These are phyloP conservation scores for Arion vulgaris DNA, from an alignment of 1,140 invertebrate genomes.

Conservation along the genomic window DNA sequence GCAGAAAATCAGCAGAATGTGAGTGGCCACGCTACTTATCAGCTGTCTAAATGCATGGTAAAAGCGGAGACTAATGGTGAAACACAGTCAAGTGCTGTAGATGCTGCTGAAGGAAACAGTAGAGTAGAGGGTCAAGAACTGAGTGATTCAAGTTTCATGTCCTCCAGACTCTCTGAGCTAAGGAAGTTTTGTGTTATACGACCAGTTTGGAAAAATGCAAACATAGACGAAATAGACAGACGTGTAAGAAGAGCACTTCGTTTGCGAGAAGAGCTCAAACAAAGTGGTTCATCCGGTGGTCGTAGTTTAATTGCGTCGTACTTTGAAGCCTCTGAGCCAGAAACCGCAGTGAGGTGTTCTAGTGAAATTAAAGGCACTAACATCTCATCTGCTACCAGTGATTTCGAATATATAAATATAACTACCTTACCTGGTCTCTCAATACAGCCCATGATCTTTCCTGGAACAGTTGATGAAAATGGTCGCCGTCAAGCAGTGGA, in stretches of 20 bases:
- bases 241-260: conserved; percentile 18
- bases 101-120: background rate
- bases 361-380: background rate
- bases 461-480: background rate
- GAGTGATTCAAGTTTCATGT: background rate
- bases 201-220: conserved; percentile 29
- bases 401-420: background rate
- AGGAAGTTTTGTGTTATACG: conserved; percentile 4
- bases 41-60: too few species aligned
- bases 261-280: conserved; percentile 15
- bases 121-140: background rate
- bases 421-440: background rate
- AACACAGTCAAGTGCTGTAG: too few species aligned
- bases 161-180: background rate
- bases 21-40: too few species aligned
- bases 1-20: too few species aligned
- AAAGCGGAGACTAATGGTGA: too few species aligned
- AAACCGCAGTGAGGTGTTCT: background rate
- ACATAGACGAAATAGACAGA: conserved; percentile 27
- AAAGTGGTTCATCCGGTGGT: background rate
- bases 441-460: background rate
- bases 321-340: background rate
- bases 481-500: background rate
- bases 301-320: background rate
- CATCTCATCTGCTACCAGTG: background rate